Evolutionary conservation across 1,140 invertebrate genomes (phyloP), one percentile per base, ranked within the genome.

Genomic region (Camponotus pennsylvanicus): DNA sequence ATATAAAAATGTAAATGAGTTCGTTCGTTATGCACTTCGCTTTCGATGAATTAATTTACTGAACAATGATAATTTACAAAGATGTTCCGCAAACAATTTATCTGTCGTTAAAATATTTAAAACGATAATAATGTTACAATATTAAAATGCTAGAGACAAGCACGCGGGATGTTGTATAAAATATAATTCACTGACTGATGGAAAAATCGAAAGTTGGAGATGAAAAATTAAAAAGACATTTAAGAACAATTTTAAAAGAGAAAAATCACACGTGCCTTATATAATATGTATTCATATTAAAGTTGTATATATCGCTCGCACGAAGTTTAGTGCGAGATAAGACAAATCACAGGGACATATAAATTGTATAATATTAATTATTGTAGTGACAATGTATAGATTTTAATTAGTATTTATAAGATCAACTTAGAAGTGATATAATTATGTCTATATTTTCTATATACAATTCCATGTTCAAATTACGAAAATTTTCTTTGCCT

Each of bases 231-330:
- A 66, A 63, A 85, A 67, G 34, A 83, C 32, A 69, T 21, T 57
- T 21, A 59, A 59, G 18, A 86, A 59, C 49, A 84, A 34, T 9
- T 86, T 32, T 64, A 52, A 76, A 85, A 83, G 27, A 27, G 27
- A 13, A 55, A 66, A 78, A 52, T 32, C 55, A 86, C 49, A 86
- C 52, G 91, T 92, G 91, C 92, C 91, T 92, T 92, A 91, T 82
- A 85, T 82, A 84, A 80, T 49, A 70, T 27, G 27, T 69, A 73
- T 80, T 80, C 13, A 75, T 66, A 21, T 76, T 57, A 49, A 34
- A 75, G 27, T 37, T 57, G 40, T 42, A 71, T 13, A 78, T 13
- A 78, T 78, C 49, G 18, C 18, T 57, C 7, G 34, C 55, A 63
- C 63, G 32, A 34, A 18, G 15, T 27, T 66, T 57, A 18, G 21